Conservation (phyloP, 2,888 invertebrate species). For the Glaucopsyche alexis region DNA sequence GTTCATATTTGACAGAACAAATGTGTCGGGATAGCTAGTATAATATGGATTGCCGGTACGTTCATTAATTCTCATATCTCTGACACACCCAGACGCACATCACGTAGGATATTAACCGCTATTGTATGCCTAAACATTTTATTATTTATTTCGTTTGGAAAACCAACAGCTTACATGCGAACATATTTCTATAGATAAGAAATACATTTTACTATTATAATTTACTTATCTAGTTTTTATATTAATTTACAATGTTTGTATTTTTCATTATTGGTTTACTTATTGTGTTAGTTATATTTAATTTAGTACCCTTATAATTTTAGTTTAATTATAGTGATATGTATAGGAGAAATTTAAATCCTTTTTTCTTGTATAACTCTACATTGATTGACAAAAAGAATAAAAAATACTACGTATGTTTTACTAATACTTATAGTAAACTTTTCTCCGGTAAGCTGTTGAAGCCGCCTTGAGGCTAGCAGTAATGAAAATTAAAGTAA, state of each 20-base stretch:
- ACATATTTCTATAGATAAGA: too few species aligned
- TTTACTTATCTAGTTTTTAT: too few species aligned
- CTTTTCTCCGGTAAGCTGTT: constrained; percentile 12
- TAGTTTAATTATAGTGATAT: too few species aligned
- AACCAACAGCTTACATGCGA: too few species aligned
- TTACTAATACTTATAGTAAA: background rate
- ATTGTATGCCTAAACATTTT: constrained; percentile 21
- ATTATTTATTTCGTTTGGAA: background rate
- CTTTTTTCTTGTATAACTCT: background rate
- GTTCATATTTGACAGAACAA: too few species aligned
- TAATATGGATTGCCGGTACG: background rate
- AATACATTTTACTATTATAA: too few species aligned
- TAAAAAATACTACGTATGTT: background rate
- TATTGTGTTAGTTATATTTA: too few species aligned
- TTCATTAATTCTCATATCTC: constrained; percentile 31
- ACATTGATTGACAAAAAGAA: background rate
- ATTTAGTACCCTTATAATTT: too few species aligned
- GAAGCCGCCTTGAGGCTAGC: constrained; percentile 3
- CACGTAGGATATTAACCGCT: constrained; percentile 28
- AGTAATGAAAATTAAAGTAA: constrained; percentile 22
- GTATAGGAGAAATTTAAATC: too few species aligned
- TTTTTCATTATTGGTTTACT: too few species aligned
- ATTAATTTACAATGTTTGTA: too few species aligned
- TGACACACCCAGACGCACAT: constrained; percentile 27
- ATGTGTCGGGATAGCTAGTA: too few species aligned